phyloP scores from a whole-genome alignment of 2,797 vertebrate species.

The Lagorchestes hirsutus region DNA sequence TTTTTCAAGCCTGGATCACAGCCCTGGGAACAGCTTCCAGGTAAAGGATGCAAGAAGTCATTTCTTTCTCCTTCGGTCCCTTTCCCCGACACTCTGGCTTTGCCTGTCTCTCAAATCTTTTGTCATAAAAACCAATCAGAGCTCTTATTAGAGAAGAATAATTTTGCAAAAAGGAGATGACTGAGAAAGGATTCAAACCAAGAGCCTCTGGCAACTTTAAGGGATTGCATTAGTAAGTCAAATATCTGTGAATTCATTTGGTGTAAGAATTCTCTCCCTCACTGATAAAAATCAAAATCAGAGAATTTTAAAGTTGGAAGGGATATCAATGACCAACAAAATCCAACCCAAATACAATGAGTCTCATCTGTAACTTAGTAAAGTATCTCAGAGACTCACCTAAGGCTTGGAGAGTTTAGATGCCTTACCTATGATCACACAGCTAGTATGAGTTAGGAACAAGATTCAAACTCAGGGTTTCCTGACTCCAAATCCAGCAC shows the following conservation, averaged over 20 bases:
- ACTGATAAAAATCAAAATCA: background rate
- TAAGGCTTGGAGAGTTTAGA: background rate
- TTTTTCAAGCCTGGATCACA: constrained; percentile 99
- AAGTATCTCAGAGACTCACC: background rate
- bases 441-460: background rate
- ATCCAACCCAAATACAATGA: background rate
- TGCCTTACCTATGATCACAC: background rate
- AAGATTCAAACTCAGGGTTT: background rate
- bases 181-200: constrained; percentile 6
- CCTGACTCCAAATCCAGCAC: background rate
- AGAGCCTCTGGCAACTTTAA: constrained; percentile 28
- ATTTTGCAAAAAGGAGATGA: background rate
- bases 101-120: constrained; percentile 41
- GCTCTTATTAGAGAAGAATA: constrained; percentile 20
- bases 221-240: background rate
- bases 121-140: constrained; percentile 29
- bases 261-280: background rate
- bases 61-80: constrained; percentile 6
- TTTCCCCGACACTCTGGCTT: background rate
- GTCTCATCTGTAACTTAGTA: background rate
- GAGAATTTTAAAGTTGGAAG: background rate
- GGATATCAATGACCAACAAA: background rate
- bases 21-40: constrained; percentile 98
- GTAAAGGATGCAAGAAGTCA: constrained; percentile 84
- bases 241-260: background rate